phyloP scores from a whole-genome alignment of 2,888 invertebrate species.

The Erebia epiphron region DNA sequence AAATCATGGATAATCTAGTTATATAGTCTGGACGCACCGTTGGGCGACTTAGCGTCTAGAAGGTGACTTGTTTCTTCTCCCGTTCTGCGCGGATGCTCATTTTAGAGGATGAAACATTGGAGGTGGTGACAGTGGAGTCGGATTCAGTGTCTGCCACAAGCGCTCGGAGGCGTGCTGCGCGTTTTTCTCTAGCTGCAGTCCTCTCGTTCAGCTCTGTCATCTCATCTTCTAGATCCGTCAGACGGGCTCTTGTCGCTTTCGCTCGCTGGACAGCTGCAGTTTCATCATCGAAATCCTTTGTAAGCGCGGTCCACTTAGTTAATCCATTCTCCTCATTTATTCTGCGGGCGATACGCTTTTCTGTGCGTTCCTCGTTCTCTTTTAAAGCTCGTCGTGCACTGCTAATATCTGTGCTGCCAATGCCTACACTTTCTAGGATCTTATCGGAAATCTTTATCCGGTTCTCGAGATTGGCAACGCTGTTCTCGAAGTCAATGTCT shows the following conservation, averaged over 20 bases:
- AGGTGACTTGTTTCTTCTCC: slow-evolving; percentile 79
- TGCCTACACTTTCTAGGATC: slow-evolving; percentile 85
- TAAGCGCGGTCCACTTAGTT: slow-evolving; percentile 86
- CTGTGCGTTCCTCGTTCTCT: slow-evolving; percentile 76
- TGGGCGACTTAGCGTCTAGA: slow-evolving; percentile 51
- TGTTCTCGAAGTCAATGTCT: slow-evolving; percentile 85
- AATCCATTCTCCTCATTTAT: slow-evolving; percentile 70
- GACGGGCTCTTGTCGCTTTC: slow-evolving; percentile 85
- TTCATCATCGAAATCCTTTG: slow-evolving; percentile 70
- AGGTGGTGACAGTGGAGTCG: slow-evolving; percentile 60
- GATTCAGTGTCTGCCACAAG: slow-evolving; percentile 85
- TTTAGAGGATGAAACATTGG: slow-evolving; percentile 62
- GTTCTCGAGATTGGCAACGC: slow-evolving; percentile 81
- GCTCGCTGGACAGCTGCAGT: slow-evolving; percentile 86
- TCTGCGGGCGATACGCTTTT: slow-evolving; percentile 73
- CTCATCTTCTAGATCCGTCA: slow-evolving; percentile 89
- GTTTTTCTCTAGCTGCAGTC: slow-evolving; percentile 86
- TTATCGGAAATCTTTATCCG: slow-evolving; percentile 85
- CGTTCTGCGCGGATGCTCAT: slow-evolving; percentile 69
- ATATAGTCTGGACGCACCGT: neutral
- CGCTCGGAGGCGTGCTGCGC: slow-evolving; percentile 87
- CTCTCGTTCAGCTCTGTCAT: slow-evolving; percentile 88
- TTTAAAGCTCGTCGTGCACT: slow-evolving; percentile 75
- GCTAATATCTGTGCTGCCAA: slow-evolving; percentile 80
- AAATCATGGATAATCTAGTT: neutral